These are phyloP conservation scores for Microctonus hyperodae DNA, from an alignment of 2,888 invertebrate genomes.

Conservation along the genomic window DNA sequence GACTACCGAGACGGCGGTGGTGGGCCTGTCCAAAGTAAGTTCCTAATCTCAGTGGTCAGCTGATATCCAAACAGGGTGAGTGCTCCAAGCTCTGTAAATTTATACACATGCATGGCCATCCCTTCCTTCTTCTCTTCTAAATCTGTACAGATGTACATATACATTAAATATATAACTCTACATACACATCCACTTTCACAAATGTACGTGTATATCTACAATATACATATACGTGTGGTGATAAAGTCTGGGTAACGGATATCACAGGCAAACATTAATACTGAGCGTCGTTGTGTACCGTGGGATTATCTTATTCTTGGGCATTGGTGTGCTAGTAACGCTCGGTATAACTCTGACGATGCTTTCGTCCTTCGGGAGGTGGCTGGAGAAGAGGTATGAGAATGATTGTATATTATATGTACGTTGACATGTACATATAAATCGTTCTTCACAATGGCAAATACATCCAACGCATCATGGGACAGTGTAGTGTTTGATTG, in stretches of 20 bases:
- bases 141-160: constrained; percentile 23
- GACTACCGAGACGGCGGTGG: constrained; percentile 41
- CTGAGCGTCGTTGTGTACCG: constrained; percentile 52
- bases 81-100: constrained; percentile 48
- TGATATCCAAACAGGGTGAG: constrained; percentile 57
- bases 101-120: not conserved
- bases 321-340: constrained; percentile 41
- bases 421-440: not conserved
- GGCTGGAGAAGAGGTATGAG: constrained; percentile 1
- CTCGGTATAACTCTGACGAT: constrained; percentile 32
- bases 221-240: constrained; percentile 42
- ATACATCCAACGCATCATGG: constrained; percentile 36
- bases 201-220: no score
- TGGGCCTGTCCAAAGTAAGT: constrained; percentile 51
- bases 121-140: constrained; percentile 11
- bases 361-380: constrained; percentile 39
- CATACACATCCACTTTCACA: no score
- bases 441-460: constrained; percentile 33
- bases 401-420: not conserved
- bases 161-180: constrained; percentile 10
- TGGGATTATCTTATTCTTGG: constrained; percentile 61
- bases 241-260: constrained; percentile 61
- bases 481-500: constrained; percentile 39
- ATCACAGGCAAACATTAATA: constrained; percentile 62
- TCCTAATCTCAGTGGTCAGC: constrained; percentile 60